phyloP scores from a whole-genome alignment of 2,888 invertebrate genomes.

The Itoplectis maculator region DNA sequence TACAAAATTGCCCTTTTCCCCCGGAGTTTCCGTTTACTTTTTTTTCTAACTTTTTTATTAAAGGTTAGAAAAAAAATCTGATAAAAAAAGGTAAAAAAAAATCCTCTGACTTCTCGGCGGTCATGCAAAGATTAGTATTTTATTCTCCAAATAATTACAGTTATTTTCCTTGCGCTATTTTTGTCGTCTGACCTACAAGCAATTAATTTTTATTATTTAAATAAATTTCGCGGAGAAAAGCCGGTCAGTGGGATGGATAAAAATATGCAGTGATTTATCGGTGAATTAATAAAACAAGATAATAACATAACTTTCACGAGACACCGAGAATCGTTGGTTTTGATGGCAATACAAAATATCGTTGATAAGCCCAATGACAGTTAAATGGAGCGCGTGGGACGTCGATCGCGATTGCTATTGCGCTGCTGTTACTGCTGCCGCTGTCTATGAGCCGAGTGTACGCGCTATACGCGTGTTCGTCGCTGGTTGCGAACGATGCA shows the following conservation, averaged over 20 bases:
- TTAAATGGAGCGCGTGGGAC: conserved; percentile 64
- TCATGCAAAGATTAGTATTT: conserved; percentile 8
- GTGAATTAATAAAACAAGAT: not conserved
- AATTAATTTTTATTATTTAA: no score
- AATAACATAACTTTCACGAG: not conserved
- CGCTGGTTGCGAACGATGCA: conserved; percentile 2
- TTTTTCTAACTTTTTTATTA: not conserved
- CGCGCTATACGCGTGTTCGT: conserved; percentile 10
- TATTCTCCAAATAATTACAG: not conserved
- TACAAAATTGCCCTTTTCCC: conserved; percentile 7
- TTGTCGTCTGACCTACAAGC: no score
- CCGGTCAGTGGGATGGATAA: not conserved
- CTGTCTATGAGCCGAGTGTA: no score
- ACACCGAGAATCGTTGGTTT: not conserved
- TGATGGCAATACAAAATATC: conserved; percentile 29
- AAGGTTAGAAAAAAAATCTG: no score
- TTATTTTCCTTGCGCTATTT: no score
- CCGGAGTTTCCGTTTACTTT: conserved; percentile 2
- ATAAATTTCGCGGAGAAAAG: no score
- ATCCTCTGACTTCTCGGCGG: not conserved
- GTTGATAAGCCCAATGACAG: conserved; percentile 65
- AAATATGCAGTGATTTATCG: not conserved
- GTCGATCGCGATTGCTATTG: conserved; percentile 48
- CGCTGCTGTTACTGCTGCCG: conserved; percentile 1
- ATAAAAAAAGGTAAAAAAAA: no score